A percentile compares a stretch with the other conserved stretches of the same genome.
These are phyloP conservation scores for Drosophila athabasca DNA, from an alignment of 1,140 invertebrate genomes.

Conservation along the genomic window DNA sequence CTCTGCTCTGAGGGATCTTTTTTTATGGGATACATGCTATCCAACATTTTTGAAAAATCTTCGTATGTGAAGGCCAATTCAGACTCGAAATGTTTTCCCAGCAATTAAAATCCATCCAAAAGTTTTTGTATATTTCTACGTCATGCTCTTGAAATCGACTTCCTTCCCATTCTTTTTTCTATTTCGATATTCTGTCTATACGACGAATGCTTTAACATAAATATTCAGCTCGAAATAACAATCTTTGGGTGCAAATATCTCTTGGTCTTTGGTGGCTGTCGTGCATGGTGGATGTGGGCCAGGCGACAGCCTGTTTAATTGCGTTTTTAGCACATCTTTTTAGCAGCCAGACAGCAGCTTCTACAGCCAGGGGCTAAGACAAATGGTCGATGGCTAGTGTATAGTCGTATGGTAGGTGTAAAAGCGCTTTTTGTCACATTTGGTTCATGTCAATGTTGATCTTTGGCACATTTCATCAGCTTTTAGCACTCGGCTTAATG, in stretches of 20 bases:
- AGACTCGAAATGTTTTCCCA: too few species aligned
- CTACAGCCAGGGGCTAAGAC: neutral
- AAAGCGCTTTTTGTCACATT: slow-evolving; percentile 26
- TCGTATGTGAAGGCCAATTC: too few species aligned
- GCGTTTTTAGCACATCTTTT: slow-evolving; percentile 12
- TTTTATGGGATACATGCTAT: neutral
- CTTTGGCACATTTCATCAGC: slow-evolving; percentile 35
- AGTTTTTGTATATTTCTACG: neutral
- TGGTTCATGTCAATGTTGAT: slow-evolving; percentile 37
- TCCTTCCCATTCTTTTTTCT: slow-evolving; percentile 1
- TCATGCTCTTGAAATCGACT: slow-evolving; percentile 22
- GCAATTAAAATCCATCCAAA: too few species aligned
- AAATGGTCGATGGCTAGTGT: neutral
- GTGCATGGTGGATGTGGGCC: slow-evolving; percentile 1
- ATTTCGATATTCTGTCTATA: neutral
- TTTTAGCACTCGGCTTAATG: slow-evolving; percentile 39
- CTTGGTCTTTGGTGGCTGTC: too few species aligned
- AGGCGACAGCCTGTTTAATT: slow-evolving; percentile 19
- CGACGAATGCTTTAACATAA: slow-evolving; percentile 13
- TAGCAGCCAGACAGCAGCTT: neutral
- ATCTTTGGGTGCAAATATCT: too few species aligned
- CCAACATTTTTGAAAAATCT: too few species aligned
- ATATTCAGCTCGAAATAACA: slow-evolving; percentile 1
- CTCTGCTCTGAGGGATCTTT: slow-evolving; percentile 1
- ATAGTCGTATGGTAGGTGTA: slow-evolving; percentile 6